These are phyloP conservation scores for Rhopalosiphum padi DNA, from an alignment of 1,140 invertebrate genomes.

Conservation along the genomic window DNA sequence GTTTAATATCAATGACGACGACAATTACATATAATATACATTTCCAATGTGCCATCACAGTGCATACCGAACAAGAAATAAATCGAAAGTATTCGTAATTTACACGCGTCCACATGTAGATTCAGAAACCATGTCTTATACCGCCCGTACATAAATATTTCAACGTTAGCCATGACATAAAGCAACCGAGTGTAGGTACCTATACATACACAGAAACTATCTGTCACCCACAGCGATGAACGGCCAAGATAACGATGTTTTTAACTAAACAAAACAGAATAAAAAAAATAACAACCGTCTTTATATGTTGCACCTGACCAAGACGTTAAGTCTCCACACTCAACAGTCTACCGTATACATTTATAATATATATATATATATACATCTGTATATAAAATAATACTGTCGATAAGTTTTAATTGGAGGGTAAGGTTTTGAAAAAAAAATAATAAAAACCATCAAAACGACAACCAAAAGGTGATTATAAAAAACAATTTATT, in stretches of 20 bases:
- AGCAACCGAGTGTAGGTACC: neutral
- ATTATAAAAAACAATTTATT: conserved; percentile 44
- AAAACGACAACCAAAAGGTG: neutral
- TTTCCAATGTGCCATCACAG: neutral
- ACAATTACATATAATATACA: neutral
- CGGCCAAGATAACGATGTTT: conserved; percentile 34
- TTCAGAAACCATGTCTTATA: neutral
- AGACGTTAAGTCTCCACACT: conserved; percentile 10
- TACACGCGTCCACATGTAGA: neutral
- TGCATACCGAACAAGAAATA: neutral
- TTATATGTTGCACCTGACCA: conserved; percentile 20
- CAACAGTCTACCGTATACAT: neutral
- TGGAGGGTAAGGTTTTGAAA: neutral
- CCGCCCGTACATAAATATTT: neutral
- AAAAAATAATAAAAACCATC: conserved; percentile 8
- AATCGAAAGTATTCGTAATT: conserved; percentile 23
- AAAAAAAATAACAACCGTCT: neutral
- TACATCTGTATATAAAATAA: neutral
- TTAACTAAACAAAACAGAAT: neutral
- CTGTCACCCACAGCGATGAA: conserved; percentile 38
- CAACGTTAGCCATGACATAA: neutral
- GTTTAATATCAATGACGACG: neutral
- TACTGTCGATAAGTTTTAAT: conserved; percentile 36
- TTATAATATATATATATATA: neutral
- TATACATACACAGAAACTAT: conserved; percentile 16